Conservation (phyloP, 2,888 invertebrate genomes). For the Phasia obesa region DNA sequence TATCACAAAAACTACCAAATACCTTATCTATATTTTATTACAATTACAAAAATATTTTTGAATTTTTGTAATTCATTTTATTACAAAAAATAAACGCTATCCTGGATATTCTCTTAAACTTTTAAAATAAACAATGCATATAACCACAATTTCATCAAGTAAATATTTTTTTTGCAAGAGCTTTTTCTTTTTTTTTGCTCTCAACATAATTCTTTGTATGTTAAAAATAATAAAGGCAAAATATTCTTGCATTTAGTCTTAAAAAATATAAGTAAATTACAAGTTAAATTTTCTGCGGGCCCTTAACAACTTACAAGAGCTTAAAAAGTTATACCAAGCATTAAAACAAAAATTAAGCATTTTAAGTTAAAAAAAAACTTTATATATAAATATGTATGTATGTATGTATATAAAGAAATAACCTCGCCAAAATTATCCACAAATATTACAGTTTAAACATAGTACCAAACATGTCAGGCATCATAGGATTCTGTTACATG, state of each 20-base stretch:
- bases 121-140: background rate
- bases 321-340: background rate
- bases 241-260: constrained; percentile 7
- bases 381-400: too few relatives aligned
- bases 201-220: constrained; percentile 30
- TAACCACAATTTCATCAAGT: constrained; percentile 5
- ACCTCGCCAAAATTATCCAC: too few relatives aligned
- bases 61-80: too few relatives aligned
- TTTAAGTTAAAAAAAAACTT: too few relatives aligned
- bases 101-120: background rate
- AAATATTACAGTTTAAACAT: too few relatives aligned
- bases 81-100: background rate
- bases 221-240: constrained; percentile 1
- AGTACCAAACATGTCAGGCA: too few relatives aligned
- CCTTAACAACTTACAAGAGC: constrained; percentile 40
- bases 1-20: too few relatives aligned
- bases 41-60: too few relatives aligned
- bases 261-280: constrained; percentile 24
- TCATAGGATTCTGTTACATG: too few relatives aligned
- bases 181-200: background rate
- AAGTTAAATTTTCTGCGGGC: constrained; percentile 56
- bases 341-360: constrained; percentile 2
- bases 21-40: too few relatives aligned
- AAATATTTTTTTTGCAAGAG: background rate
- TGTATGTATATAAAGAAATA: too few relatives aligned